Evolutionary conservation across 2,888 invertebrate species (phyloP).

Genomic region (Brachyptera risi): DNA sequence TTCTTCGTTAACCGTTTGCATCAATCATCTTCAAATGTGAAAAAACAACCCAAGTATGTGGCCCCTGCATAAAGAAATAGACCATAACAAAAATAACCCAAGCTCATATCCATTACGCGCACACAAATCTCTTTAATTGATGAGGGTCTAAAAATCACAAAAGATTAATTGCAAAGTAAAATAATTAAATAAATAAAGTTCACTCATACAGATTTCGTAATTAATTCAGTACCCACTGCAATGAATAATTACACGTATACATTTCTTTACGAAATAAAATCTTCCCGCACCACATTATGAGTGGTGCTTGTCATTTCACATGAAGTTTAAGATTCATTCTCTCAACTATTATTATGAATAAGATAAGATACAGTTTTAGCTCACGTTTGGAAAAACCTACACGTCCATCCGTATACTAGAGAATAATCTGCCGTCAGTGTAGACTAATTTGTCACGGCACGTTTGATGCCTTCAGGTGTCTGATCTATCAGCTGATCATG

Average conservation of each 20-base stretch:
- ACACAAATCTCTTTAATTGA: background rate
- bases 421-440: slow-evolving; percentile 10
- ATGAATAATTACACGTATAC: slow-evolving; percentile 10
- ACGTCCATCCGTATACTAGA: background rate
- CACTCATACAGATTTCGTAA: slow-evolving; percentile 6
- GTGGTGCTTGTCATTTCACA: background rate
- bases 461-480: background rate
- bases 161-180: slow-evolving; percentile 1
- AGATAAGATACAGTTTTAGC: background rate
- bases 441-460: slow-evolving; percentile 16
- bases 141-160: background rate
- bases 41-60: no score
- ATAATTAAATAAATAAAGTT: slow-evolving; percentile 10
- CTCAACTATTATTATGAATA: background rate
- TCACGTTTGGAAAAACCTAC: slow-evolving; percentile 18
- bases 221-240: background rate
- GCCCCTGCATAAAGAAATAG: no score
- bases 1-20: no score
- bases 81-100: no score
- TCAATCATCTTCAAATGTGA: no score
- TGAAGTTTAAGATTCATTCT: slow-evolving; percentile 1
- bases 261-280: background rate
- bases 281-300: background rate
- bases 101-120: no score
- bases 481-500: background rate